Conservation (phyloP, 1,140 invertebrate species). For the Caenorhabditis tropicalis region DNA sequence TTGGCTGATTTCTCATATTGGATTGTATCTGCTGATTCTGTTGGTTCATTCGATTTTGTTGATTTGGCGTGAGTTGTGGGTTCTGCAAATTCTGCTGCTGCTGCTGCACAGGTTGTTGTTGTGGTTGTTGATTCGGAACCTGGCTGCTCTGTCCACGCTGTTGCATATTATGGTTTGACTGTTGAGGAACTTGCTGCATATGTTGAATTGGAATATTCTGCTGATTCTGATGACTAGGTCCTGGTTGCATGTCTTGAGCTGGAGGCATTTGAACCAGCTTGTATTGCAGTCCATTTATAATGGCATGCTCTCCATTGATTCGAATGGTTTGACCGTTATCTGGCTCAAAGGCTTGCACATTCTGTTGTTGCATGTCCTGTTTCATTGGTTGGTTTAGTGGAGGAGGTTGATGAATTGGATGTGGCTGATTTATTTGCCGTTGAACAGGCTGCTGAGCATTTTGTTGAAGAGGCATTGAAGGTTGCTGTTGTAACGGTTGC, state of each 20-base stretch:
- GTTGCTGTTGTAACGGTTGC: no score
- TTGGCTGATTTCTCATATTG: not conserved
- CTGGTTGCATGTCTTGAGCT: not conserved
- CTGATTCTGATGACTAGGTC: not conserved
- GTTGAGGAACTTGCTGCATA: not conserved
- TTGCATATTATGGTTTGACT: not conserved
- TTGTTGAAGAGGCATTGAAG: not conserved
- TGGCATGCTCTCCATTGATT: conserved; percentile 12
- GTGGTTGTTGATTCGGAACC: not conserved
- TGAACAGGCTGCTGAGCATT: not conserved
- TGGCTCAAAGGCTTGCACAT: not conserved
- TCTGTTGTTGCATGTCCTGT: not conserved
- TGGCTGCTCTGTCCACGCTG: not conserved
- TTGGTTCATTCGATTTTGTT: not conserved
- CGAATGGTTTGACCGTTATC: not conserved
- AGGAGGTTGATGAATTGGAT: not conserved
- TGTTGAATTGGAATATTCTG: not conserved
- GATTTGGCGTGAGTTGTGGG: not conserved
- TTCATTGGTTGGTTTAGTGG: not conserved
- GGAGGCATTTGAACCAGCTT: not conserved
- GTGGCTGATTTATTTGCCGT: not conserved
- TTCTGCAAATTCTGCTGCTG: not conserved
- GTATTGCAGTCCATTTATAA: not conserved
- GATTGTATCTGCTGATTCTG: not conserved
- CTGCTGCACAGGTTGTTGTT: not conserved